Evolutionary conservation across 2,113 vertebrate genomes (phyloP).

Genomic region (Tupaia chinensis): DNA sequence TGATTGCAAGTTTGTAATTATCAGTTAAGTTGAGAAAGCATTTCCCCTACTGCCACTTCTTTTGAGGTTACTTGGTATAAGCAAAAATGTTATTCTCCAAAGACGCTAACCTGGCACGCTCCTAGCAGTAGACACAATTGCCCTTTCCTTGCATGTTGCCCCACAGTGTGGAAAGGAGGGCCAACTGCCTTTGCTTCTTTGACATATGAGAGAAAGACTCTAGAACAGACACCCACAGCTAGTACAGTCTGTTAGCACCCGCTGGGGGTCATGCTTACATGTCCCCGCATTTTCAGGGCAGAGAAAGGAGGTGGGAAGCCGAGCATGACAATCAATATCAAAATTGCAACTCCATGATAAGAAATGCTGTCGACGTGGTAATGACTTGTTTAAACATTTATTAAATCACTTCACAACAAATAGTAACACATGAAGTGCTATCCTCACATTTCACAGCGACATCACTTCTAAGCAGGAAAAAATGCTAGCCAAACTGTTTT

Average conservation of each 20-base stretch:
- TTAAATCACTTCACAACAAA: slow-evolving; percentile 87
- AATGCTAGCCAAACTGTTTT: slow-evolving; percentile 68
- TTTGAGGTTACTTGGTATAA: background rate
- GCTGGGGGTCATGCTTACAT: slow-evolving; percentile 19
- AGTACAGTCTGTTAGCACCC: background rate
- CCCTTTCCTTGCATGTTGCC: background rate
- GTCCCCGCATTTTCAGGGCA: slow-evolving; percentile 34
- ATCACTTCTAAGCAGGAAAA: slow-evolving; percentile 78
- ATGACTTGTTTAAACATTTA: slow-evolving; percentile 85
- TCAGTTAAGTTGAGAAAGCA: background rate
- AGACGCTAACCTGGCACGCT: background rate
- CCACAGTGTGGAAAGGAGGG: background rate
- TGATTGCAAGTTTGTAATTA: background rate
- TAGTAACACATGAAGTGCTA: slow-evolving; percentile 83
- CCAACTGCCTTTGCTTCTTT: background rate
- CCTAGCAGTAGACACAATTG: background rate
- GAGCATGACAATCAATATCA: slow-evolving; percentile 64
- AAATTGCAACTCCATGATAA: slow-evolving; percentile 57
- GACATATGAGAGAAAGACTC: background rate
- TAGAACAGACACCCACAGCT: background rate
- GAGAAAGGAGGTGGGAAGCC: slow-evolving; percentile 28
- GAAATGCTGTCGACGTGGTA: slow-evolving; percentile 77
- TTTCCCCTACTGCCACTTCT: background rate
- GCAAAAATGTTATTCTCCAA: background rate
- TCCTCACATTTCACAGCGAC: slow-evolving; percentile 75